Base-by-base conservation (phyloP, 2,888 invertebrate species). In the Troglohyphantes excavatus region DNA sequence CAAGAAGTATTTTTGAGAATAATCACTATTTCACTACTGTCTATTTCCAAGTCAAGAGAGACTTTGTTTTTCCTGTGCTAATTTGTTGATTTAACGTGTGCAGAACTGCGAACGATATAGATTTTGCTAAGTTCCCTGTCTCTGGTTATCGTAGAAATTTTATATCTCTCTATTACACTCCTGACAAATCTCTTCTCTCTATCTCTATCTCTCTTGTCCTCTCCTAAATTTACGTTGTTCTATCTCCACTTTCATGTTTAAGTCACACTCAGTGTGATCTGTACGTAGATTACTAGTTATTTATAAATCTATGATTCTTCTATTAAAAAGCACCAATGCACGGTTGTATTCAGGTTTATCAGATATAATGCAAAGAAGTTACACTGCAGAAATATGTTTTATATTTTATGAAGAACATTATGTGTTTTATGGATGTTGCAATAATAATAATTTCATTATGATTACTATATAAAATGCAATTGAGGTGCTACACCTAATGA, bases 261-360 rank as follows among this genome's bases (percentile, higher is more conserved):
- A 46, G 75, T 59, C 82, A 83, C 61, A 63, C 65, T 83, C 46
- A 2, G 29, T 70, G 75, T 76, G 87, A 73, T 26, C 17, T 81
- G 81, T 79, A 73, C 67, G 82, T 89, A 89, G 88, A 11, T 21
- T 46, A 59, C 73, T 89, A 89, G 88, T 76, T 29, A 83, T 82
- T 75, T 89, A 76, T 83, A 89, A 82, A 89, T 68, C 68, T 87
- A 76, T 86, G 79, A 86, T 86, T 87, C 87, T 89, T 82, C 81
- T 68, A 81, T 89, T 76, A 75, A 73, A 46, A 76, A 89, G 88
- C 88, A 89, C 88, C 67, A 81, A 75, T 89, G 88, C 88, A 89
- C 88, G 63, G 76, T 82, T 82, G 72, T 81, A 63, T 87, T 79
- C 79, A 78, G 87, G 65, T 72, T 46, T 79, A 73, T 73, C 70